Percentiles rank a stretch among this genome's conserved stretches.
phyloP scores from a whole-genome alignment of 2,888 invertebrate genomes.

The Raillietiella orientalis region DNA sequence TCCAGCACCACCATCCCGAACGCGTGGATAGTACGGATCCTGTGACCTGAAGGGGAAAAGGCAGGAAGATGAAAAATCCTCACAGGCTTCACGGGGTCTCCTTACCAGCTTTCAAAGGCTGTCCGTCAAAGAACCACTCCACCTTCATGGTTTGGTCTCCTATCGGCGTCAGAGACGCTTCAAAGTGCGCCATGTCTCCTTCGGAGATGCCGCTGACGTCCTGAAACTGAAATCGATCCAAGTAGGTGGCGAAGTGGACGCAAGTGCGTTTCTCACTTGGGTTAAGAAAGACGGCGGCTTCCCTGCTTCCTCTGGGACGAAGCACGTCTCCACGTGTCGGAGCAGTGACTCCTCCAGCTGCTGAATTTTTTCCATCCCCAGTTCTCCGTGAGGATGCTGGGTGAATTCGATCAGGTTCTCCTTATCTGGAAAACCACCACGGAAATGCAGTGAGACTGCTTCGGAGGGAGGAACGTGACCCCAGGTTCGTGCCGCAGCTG shows the following conservation, averaged over 20 bases:
- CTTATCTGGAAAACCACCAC: too few relatives aligned
- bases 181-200: constrained; percentile 89
- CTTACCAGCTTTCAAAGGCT: constrained; percentile 20
- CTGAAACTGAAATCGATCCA: constrained; percentile 23
- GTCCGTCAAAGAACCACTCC: constrained; percentile 86
- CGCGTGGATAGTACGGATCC: constrained; percentile 71
- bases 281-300: constrained; percentile 62
- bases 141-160: constrained; percentile 77
- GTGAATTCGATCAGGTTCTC: constrained; percentile 53
- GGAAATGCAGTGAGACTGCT: too few relatives aligned
- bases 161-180: constrained; percentile 74
- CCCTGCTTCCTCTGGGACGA: constrained; percentile 37
- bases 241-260: not conserved
- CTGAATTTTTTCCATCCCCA: constrained; percentile 65
- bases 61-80: constrained; percentile 2
- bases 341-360: constrained; percentile 49
- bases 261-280: constrained; percentile 16
- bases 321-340: constrained; percentile 12
- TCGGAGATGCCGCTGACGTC: constrained; percentile 53
- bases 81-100: constrained; percentile 5
- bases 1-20: constrained; percentile 93
- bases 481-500: too few relatives aligned
- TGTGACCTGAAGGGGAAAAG: constrained; percentile 20
- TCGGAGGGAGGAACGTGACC: too few relatives aligned
- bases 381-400: constrained; percentile 80